Evolutionary conservation across 2,888 invertebrate genomes (phyloP).

Genomic region (Ochropleura leucogaster): DNA sequence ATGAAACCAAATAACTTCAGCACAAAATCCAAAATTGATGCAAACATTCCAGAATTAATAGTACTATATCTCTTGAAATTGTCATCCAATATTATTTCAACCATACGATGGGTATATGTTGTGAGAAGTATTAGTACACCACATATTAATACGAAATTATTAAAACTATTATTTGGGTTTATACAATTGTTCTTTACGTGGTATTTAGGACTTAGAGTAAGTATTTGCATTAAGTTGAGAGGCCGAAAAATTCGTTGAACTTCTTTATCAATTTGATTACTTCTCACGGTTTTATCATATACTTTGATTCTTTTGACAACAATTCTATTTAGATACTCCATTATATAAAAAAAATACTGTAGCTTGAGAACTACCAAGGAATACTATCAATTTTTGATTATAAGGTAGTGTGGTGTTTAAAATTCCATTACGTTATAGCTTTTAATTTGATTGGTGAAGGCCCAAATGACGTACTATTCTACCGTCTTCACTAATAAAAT

Average conservation of each 20-base stretch:
- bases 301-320: background rate
- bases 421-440: background rate
- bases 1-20: background rate
- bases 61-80: conserved; percentile 2
- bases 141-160: conserved; percentile 8
- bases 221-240: background rate
- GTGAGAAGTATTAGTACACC: background rate
- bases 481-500: background rate
- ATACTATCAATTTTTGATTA: background rate
- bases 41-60: conserved; percentile 5
- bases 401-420: background rate
- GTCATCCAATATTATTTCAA: conserved; percentile 5
- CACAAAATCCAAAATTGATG: conserved; percentile 15
- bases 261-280: conserved; percentile 12
- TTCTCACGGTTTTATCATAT: background rate
- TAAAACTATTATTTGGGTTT: conserved; percentile 5
- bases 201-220: conserved; percentile 15
- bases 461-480: too few species aligned
- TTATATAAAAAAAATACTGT: background rate
- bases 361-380: background rate
- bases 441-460: background rate
- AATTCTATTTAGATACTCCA: conserved; percentile 1
- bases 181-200: conserved; percentile 6
- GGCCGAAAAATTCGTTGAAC: conserved; percentile 16
- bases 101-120: background rate